A percentile compares a stretch with the other conserved stretches of the same genome.
Conservation (phyloP, 2,113 vertebrate genomes). For the Aphelocoma coerulescens region DNA sequence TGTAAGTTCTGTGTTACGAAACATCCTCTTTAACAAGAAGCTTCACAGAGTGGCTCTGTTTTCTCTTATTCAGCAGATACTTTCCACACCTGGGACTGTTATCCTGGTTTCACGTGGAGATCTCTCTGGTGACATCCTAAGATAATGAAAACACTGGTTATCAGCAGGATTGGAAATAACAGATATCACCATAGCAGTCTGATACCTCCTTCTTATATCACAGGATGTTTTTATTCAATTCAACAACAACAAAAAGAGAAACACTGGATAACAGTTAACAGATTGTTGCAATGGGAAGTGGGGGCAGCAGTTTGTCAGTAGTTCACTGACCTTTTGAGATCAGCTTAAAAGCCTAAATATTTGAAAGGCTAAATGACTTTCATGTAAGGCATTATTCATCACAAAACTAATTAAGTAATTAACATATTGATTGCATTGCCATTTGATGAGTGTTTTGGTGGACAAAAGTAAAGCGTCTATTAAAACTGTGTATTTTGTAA, state of each 20-base stretch:
- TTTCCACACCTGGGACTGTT: neutral
- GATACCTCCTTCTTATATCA: neutral
- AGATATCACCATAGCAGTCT: neutral
- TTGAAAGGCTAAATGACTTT: neutral
- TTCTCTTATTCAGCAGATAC: neutral
- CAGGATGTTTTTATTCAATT: neutral
- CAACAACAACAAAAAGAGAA: neutral
- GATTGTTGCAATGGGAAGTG: neutral
- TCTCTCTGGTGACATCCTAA: neutral
- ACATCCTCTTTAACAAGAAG: neutral
- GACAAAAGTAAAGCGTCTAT: neutral
- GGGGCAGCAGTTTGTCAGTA: neutral
- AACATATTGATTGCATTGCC: neutral
- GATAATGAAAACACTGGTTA: neutral
- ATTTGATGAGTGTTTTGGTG: neutral
- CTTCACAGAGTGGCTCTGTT: neutral
- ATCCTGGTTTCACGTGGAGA: neutral
- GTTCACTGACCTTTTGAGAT: neutral
- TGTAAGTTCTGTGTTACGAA: neutral
- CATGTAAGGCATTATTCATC: neutral
- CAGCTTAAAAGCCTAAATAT: neutral
- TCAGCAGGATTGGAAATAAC: neutral
- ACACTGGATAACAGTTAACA: neutral
- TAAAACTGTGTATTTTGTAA: neutral
- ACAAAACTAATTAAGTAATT: neutral